Evolutionary conservation across 2,797 vertebrate genomes (phyloP).

Genomic region (Halcyon smyrnensis): DNA sequence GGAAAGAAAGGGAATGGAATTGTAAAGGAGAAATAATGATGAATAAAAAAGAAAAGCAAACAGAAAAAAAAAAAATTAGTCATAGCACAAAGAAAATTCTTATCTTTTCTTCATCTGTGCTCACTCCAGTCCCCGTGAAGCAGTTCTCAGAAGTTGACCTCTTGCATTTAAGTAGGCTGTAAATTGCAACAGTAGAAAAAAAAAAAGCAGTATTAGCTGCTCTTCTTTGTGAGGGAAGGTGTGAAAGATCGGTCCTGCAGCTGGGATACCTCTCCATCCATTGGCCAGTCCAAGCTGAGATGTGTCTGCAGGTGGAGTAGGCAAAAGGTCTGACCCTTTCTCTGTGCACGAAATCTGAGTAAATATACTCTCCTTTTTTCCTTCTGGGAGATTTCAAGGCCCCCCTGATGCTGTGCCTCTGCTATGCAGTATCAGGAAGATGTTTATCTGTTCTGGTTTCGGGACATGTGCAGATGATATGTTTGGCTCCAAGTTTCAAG

Average conservation of each 20-base stretch:
- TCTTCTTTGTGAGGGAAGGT: not conserved
- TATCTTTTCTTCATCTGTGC: not conserved
- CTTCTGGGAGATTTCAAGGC: not conserved
- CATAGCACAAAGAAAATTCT: not conserved
- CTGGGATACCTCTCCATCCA: not conserved
- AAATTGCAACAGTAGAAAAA: not conserved
- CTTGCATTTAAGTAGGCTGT: not conserved
- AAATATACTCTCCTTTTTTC: not conserved
- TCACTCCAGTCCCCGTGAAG: not conserved
- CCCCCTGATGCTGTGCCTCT: not conserved
- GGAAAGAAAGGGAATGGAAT: not conserved
- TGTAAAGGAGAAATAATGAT: not conserved
- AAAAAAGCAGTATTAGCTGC: not conserved
- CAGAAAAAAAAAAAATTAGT: not conserved
- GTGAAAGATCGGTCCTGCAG: not conserved
- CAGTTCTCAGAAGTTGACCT: not conserved
- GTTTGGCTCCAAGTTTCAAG: not conserved
- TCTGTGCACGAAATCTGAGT: not conserved
- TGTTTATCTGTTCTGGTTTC: constrained; percentile 28
- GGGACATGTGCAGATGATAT: not conserved
- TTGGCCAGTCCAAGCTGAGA: not conserved
- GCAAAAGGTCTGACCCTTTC: not conserved
- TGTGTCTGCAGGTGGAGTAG: not conserved
- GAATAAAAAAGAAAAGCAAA: not conserved
- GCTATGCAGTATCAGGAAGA: not conserved